Conservation (phyloP, 2,113 vertebrate species). For the Baryphthengus martii region DNA sequence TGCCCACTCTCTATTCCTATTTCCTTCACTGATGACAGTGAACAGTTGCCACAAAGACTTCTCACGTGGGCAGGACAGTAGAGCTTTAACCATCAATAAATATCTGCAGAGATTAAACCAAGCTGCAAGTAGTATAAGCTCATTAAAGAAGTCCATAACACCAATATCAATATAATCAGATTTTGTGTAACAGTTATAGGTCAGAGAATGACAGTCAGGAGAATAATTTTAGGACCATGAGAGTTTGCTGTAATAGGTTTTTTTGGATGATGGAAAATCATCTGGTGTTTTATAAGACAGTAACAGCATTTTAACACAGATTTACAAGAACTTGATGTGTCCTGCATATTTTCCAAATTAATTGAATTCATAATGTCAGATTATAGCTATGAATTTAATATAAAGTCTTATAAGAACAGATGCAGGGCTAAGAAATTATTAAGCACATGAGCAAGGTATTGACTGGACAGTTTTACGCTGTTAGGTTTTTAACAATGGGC, state of each 20-base stretch:
- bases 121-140: background rate
- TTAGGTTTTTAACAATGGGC: background rate
- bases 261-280: background rate
- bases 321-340: conserved; percentile 10
- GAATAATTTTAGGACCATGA: conserved; percentile 27
- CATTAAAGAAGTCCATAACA: background rate
- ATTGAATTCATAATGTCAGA: conserved; percentile 20
- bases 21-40: background rate
- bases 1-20: background rate
- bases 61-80: background rate
- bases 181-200: conserved; percentile 22
- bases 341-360: conserved; percentile 41
- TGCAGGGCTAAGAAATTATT: background rate
- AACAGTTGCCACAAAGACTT: background rate
- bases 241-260: background rate
- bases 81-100: background rate
- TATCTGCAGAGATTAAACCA: conserved; percentile 17
- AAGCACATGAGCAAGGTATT: background rate
- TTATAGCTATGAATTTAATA: conserved; percentile 15
- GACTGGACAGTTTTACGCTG: background rate
- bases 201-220: conserved; percentile 13
- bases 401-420: background rate
- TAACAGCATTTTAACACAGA: conserved; percentile 26
- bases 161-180: background rate
- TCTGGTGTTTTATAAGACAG: conserved; percentile 1